Conservation (phyloP, 2,113 vertebrate genomes). For the Dunckerocampus dactyliophorus region DNA sequence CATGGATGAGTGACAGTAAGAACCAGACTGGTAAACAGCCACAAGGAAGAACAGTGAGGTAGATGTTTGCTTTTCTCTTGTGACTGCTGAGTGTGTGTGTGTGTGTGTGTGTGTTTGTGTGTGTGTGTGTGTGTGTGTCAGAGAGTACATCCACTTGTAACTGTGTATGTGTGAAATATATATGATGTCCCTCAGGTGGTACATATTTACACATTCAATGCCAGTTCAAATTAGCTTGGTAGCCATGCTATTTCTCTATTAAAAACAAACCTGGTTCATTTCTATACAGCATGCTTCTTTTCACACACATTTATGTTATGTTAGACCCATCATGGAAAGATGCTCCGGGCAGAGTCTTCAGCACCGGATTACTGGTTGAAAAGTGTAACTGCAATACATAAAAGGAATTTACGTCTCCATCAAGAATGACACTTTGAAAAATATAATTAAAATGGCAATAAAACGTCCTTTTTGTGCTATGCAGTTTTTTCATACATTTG, state of each 20-base stretch:
- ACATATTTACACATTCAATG: conserved; percentile 20
- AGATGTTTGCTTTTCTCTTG: conserved; percentile 54
- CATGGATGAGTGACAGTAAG: conserved; percentile 48
- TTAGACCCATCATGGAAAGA: too few relatives aligned
- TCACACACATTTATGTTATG: too few relatives aligned
- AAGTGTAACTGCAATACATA: too few relatives aligned
- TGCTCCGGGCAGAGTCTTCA: too few relatives aligned
- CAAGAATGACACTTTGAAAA: too few relatives aligned
- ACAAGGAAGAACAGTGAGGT: conserved; percentile 65
- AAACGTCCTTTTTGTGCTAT: too few relatives aligned
- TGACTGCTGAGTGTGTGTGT: conserved; percentile 10
- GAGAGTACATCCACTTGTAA: neutral
- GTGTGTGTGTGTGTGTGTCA: neutral
- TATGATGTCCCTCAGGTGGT: conserved; percentile 7
- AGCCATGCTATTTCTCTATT: neutral
- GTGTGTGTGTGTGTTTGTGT: conserved; percentile 4
- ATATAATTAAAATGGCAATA: too few relatives aligned
- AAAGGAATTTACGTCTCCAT: too few relatives aligned
- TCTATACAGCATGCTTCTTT: too few relatives aligned
- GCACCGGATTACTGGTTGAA: too few relatives aligned
- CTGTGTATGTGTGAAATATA: conserved; percentile 6
- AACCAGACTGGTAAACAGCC: conserved; percentile 56
- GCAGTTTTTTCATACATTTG: too few relatives aligned
- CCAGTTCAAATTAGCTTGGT: conserved; percentile 6
- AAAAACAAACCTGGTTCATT: too few relatives aligned